Percentiles rank a stretch among this genome's conserved stretches.
Evolutionary conservation across 2,797 vertebrate genomes (phyloP).

Genomic region (Sciurus vulgaris): DNA sequence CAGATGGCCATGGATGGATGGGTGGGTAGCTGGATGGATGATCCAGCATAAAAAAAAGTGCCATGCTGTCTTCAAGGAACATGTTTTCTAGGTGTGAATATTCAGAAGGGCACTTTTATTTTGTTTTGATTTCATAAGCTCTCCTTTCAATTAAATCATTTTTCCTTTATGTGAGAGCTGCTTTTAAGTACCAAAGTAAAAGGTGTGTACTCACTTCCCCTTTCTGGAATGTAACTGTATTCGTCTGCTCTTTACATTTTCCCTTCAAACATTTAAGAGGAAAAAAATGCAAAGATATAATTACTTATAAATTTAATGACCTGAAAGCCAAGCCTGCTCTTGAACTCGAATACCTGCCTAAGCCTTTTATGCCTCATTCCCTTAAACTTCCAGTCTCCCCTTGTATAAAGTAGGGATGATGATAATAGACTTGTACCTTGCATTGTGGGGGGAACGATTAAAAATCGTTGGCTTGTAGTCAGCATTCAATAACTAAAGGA

Average conservation of each 20-base stretch:
- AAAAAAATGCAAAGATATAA: background rate
- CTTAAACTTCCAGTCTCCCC: background rate
- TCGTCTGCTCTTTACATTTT: constrained; percentile 59
- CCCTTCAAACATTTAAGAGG: constrained; percentile 11
- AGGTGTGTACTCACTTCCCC: constrained; percentile 14
- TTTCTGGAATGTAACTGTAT: constrained; percentile 49
- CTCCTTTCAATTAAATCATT: constrained; percentile 35
- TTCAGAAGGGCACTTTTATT: background rate
- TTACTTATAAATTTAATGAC: background rate
- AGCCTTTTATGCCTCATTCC: constrained; percentile 5
- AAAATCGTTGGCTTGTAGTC: background rate
- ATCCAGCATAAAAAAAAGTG: background rate
- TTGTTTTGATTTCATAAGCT: background rate
- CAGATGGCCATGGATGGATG: background rate
- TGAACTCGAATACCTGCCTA: background rate
- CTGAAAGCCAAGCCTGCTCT: constrained; percentile 31
- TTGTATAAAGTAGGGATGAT: background rate
- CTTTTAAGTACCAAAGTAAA: constrained; percentile 47
- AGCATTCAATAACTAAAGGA: background rate
- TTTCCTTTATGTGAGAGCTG: constrained; percentile 8
- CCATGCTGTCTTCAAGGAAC: background rate
- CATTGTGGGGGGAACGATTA: constrained; percentile 15
- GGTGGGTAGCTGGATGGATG: background rate
- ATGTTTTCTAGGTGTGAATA: constrained; percentile 29
- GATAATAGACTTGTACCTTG: background rate